Base-by-base conservation (phyloP, 1,140 invertebrate species). In the Lamellibrachia luymesi region DNA sequence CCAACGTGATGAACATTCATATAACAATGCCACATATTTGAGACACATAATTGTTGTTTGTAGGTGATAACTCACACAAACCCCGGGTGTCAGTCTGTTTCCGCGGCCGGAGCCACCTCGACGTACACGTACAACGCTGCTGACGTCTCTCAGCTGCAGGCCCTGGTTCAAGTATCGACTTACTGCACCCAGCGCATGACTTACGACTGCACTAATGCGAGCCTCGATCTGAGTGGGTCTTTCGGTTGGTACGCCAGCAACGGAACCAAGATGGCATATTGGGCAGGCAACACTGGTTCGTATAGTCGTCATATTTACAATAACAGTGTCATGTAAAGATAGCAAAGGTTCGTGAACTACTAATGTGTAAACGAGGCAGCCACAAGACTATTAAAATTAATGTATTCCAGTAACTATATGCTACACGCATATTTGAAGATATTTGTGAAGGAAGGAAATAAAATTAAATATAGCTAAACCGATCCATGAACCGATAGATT, bases 241-340 rank as follows among this genome's bases (percentile, higher is more conserved):
- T 91, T 25, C 17, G 90, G 90, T 4, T 91, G 90, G 90, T 91
- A 91, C 50, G 90, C 38, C 90, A 91, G 38, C 50, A n/a, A 91
- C 50, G 90, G 90, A 4, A 91, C 38, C 17, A 7, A 13, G 4
- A 27, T 91, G 90, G 2, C 90, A 4, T 91, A 91, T n/a, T 91
- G 90, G 90, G 90, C 90, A 4, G 90, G 90, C 38, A 91, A 91
- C 50, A 91, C 90, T 51, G 90, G 90, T 92, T 80, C 64, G 64
- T 80, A 22, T 17, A 8, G 17, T 22, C 13, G 64, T 80, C 64
- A 17, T 2, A 80, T 80, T 38, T 38, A 38, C 38, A 56, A 13
- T 56, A 56, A 56, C 13, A 13, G 52, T 56, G 52, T 56, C 52
- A 56, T 56, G 13, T 38, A 38, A 38, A 38, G 38, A 13, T 56